Evolutionary conservation across 2,888 invertebrate species (phyloP).

Genomic region (Deroplatys truncata): DNA sequence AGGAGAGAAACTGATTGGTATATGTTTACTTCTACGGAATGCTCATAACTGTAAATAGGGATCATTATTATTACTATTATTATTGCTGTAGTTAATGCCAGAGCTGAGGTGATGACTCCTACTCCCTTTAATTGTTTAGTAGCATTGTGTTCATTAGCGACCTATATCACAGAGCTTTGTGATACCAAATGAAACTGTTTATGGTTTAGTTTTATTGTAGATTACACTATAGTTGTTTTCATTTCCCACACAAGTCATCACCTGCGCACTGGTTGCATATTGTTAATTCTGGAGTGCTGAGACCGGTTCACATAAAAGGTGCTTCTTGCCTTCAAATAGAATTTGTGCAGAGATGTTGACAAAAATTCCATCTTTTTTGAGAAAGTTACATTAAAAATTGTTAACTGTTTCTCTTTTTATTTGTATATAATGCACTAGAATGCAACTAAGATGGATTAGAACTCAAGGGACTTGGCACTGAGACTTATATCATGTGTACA

Average conservation of each 20-base stretch:
- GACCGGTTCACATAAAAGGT: background rate
- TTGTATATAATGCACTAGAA: slow-evolving; percentile 4
- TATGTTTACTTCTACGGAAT: background rate
- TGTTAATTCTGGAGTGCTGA: background rate
- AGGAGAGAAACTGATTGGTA: background rate
- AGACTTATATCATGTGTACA: background rate
- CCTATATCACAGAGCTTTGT: background rate
- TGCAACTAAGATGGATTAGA: background rate
- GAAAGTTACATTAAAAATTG: background rate
- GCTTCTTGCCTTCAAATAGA: slow-evolving; percentile 11
- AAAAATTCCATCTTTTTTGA: background rate
- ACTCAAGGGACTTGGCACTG: background rate
- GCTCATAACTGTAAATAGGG: slow-evolving; percentile 7
- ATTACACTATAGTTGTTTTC: background rate
- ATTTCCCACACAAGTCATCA: background rate
- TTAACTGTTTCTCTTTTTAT: background rate
- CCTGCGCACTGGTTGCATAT: background rate
- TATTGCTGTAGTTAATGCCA: background rate
- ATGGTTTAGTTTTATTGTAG: background rate
- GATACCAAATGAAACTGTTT: background rate
- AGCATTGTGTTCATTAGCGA: background rate
- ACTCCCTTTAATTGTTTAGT: background rate
- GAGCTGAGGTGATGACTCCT: background rate
- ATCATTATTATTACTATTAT: background rate
- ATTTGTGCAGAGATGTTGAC: slow-evolving; percentile 1